A percentile compares a stretch with the other conserved stretches of the same genome.
Conservation (phyloP, 2,797 vertebrate genomes). For the Hylomyscus alleni region DNA sequence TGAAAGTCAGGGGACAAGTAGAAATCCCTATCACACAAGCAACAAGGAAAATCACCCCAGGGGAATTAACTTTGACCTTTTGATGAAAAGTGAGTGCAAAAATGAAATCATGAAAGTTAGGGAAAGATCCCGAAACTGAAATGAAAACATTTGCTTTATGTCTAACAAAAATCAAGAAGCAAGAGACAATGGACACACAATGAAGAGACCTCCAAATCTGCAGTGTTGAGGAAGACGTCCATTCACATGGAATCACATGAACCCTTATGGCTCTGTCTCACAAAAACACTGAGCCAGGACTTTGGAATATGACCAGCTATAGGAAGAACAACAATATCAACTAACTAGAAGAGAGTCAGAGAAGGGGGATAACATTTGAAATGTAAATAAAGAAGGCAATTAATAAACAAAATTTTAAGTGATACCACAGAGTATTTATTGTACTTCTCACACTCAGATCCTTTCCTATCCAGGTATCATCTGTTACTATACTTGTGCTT, state of each 20-base stretch:
- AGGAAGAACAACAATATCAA: too few relatives aligned
- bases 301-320: slow-evolving; percentile 32
- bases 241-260: neutral
- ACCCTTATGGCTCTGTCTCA: neutral
- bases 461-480: neutral
- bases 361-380: too few relatives aligned
- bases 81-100: slow-evolving; percentile 49
- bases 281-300: slow-evolving; percentile 44
- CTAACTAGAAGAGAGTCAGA: too few relatives aligned
- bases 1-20: neutral
- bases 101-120: slow-evolving; percentile 63
- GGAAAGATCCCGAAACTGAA: slow-evolving; percentile 63
- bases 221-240: slow-evolving; percentile 16
- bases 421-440: slow-evolving; percentile 54
- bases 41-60: slow-evolving; percentile 54
- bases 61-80: slow-evolving; percentile 42
- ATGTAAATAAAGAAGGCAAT: too few relatives aligned
- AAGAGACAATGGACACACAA: slow-evolving; percentile 39
- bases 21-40: slow-evolving; percentile 30
- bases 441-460: slow-evolving; percentile 50
- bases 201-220: slow-evolving; percentile 60
- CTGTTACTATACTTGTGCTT: neutral
- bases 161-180: slow-evolving; percentile 66
- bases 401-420: neutral
- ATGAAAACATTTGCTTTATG: slow-evolving; percentile 47